Conservation (phyloP, 2,797 vertebrate species). For the Fringilla coelebs region DNA sequence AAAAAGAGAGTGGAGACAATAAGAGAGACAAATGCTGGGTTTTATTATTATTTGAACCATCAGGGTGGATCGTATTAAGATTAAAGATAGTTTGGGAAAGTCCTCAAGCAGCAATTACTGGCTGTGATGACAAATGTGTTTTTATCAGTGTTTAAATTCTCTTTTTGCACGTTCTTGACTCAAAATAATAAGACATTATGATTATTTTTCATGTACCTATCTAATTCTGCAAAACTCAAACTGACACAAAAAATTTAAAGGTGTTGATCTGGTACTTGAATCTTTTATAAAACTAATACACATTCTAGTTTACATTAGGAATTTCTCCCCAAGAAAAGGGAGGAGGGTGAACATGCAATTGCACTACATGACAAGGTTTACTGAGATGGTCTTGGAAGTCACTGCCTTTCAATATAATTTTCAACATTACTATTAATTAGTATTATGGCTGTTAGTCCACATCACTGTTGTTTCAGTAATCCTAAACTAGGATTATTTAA, state of each 20-base stretch:
- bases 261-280: background rate
- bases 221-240: background rate
- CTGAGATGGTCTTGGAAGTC: background rate
- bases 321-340: background rate
- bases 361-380: background rate
- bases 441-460: background rate
- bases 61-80: background rate
- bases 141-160: background rate
- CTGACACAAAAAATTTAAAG: background rate
- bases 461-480: background rate
- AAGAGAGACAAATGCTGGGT: background rate
- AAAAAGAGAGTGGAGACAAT: background rate
- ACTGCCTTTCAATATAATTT: background rate
- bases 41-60: background rate
- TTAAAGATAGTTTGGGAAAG: background rate
- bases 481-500: background rate
- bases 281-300: background rate
- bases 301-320: background rate
- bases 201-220: background rate
- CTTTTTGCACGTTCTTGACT: background rate
- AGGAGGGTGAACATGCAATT: background rate
- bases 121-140: background rate
- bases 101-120: background rate
- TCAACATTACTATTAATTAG: background rate
- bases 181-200: background rate